Evolutionary conservation across 2,113 vertebrate genomes (phyloP).

Genomic region (Calidris pugnax): DNA sequence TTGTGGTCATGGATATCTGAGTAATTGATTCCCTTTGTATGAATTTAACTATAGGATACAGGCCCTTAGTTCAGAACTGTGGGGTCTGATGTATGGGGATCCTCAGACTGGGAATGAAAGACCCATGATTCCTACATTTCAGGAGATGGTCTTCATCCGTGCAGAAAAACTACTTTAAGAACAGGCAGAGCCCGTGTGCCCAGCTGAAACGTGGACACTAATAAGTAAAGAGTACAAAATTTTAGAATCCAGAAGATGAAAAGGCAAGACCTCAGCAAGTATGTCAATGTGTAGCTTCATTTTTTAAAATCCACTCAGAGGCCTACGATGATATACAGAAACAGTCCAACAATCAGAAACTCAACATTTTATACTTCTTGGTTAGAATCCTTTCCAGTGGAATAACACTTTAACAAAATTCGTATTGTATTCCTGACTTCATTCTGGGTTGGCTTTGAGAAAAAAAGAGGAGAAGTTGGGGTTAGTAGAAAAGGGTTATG

Average conservation of each 20-base stretch:
- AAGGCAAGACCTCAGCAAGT: not conserved
- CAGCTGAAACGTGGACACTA: not conserved
- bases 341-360: not conserved
- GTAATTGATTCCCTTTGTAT: not conserved
- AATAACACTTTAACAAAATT: not conserved
- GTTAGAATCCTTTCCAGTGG: not conserved
- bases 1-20: not conserved
- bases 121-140: not conserved
- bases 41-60: not conserved
- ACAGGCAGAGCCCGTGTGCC: not conserved
- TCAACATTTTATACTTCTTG: not conserved
- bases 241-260: not conserved
- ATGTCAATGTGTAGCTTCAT: rapidly evolving
- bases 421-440: not conserved
- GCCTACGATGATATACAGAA: not conserved
- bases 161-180: not conserved
- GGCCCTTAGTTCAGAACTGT: not conserved
- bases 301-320: not conserved
- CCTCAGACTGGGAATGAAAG: not conserved
- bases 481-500: not conserved
- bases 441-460: not conserved
- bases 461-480: not conserved
- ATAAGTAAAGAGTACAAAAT: not conserved
- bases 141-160: not conserved
- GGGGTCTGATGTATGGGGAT: not conserved